A percentile compares a stretch with the other conserved stretches of the same genome.
Conservation (phyloP, 2,113 vertebrate species). For the Neodontobutis hainanensis region DNA sequence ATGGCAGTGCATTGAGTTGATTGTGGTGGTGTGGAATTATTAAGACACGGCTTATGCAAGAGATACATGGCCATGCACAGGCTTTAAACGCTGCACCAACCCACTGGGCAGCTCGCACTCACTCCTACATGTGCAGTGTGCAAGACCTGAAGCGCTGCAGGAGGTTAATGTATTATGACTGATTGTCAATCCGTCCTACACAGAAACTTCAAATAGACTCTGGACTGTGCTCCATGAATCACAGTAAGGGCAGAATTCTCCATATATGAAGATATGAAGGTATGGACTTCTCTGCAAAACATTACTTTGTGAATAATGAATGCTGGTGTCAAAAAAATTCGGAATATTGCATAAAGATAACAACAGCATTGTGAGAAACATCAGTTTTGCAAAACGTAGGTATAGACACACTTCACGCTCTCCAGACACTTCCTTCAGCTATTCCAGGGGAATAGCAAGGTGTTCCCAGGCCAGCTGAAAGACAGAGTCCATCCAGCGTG, state of each 20-base stretch:
- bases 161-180: slow-evolving; percentile 60
- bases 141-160: slow-evolving; percentile 34
- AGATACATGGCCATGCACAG: slow-evolving; percentile 24
- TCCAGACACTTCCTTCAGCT: no score
- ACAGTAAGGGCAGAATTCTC: background rate
- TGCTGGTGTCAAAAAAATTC: no score
- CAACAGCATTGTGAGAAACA: no score
- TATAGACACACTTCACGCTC: no score
- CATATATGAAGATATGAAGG: background rate
- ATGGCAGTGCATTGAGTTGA: slow-evolving; percentile 17
- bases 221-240: slow-evolving; percentile 19
- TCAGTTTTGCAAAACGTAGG: no score
- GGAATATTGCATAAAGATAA: no score
- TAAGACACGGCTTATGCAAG: slow-evolving; percentile 59
- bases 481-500: no score
- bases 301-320: background rate
- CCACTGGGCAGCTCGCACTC: slow-evolving; percentile 14
- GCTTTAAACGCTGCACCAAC: slow-evolving; percentile 20
- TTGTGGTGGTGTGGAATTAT: slow-evolving; percentile 31
- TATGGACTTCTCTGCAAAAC: slow-evolving; percentile 1
- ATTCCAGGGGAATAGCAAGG: no score
- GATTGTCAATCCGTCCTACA: slow-evolving; percentile 43
- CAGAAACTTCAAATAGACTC: slow-evolving; percentile 51
- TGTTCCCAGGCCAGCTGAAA: no score
- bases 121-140: slow-evolving; percentile 50